Evolutionary conservation across 2,113 vertebrate genomes (phyloP).

Genomic region (Misgurnus anguillicaudatus): DNA sequence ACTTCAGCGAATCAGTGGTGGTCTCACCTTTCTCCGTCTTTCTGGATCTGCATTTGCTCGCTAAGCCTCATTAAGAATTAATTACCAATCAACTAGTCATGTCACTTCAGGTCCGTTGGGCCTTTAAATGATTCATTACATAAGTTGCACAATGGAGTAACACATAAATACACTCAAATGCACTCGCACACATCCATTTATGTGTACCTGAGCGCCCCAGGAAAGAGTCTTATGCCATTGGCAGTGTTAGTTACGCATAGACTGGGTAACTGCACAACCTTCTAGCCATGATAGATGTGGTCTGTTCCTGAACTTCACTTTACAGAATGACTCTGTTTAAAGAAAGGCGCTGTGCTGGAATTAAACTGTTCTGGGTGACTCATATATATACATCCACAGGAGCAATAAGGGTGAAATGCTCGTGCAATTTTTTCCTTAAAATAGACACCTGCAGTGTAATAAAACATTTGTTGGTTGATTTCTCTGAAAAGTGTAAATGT

Average conservation of each 20-base stretch:
- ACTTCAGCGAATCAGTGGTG: conserved; percentile 49
- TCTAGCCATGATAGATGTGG: not conserved
- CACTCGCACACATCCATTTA: not conserved
- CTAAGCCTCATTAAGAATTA: conserved; percentile 80
- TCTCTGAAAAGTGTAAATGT: too few relatives aligned
- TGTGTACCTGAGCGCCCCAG: not conserved
- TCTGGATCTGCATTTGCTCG: conserved; percentile 64
- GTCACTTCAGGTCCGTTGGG: conserved; percentile 70
- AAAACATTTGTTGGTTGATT: too few relatives aligned
- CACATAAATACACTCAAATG: conserved; percentile 39
- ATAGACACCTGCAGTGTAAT: too few relatives aligned
- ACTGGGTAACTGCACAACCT: not conserved
- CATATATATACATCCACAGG: conserved; percentile 19
- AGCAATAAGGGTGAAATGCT: too few relatives aligned
- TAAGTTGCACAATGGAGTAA: conserved; percentile 66
- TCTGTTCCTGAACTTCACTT: not conserved
- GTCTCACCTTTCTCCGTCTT: conserved; percentile 17
- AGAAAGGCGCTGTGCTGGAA: not conserved
- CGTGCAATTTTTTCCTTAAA: conserved; percentile 29
- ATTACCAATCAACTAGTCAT: conserved; percentile 79
- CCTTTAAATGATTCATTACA: conserved; percentile 80
- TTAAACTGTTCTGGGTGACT: not conserved
- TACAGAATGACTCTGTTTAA: not conserved
- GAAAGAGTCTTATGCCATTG: not conserved
- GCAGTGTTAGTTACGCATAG: not conserved